Evolutionary conservation across 2,888 invertebrate species (phyloP).

Genomic region (Chalcis sispes): DNA sequence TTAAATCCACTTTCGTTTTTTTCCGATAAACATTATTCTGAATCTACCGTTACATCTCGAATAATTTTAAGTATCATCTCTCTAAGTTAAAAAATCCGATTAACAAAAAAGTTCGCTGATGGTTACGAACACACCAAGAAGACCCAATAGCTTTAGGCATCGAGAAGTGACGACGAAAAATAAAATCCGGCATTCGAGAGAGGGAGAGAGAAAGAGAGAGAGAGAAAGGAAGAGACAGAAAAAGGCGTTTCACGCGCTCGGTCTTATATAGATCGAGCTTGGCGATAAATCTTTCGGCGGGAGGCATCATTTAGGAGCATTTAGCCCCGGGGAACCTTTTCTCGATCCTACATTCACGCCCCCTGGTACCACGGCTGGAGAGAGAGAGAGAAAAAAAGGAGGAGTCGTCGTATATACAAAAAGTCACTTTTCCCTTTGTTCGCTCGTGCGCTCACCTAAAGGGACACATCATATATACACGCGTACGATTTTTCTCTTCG

Average conservation of each 20-base stretch:
- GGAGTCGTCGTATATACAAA: constrained; percentile 26
- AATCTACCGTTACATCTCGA: no score
- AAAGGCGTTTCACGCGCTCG: neutral
- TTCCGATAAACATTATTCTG: no score
- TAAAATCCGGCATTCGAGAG: constrained; percentile 11
- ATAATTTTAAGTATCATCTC: no score
- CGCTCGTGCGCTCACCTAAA: neutral
- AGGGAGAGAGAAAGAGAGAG: neutral
- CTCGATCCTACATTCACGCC: neutral
- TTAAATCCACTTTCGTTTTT: no score
- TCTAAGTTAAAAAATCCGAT: no score
- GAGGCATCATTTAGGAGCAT: constrained; percentile 53
- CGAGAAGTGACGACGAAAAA: no score
- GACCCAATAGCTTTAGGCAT: no score
- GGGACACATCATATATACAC: neutral
- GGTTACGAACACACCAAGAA: no score
- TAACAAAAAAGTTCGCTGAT: no score
- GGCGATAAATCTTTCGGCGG: constrained; percentile 50
- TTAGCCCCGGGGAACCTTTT: constrained; percentile 42
- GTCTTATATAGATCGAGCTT: neutral
- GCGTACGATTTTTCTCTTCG: neutral
- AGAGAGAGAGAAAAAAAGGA: neutral
- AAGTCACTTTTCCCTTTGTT: constrained; percentile 54
- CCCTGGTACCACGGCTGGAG: neutral
- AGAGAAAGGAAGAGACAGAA: neutral